Evolutionary conservation across 1,140 invertebrate species (phyloP), one percentile per base, ranked within the genome.

Genomic region (Cotesia chilonis): DNA sequence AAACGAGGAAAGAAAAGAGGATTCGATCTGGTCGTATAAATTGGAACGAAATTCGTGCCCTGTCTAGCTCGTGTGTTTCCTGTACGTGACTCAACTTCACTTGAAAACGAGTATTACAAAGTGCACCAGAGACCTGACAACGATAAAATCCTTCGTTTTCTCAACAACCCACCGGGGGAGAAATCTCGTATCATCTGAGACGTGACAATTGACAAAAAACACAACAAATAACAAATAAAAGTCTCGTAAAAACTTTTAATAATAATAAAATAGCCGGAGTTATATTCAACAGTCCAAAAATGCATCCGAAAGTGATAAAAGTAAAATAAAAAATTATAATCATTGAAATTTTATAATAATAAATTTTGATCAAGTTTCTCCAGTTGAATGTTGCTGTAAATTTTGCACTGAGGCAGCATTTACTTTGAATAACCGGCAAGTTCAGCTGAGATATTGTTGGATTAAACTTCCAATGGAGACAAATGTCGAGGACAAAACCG

Each of bases 21-120:
- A 59, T 71, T 71, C 60, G 70, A 71, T 71, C 63, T n/a, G 70
- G 9, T 54, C 51, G 47, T 65, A 66, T 71, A 71, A 71, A 71
- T 71, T 71, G 70, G 70, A 66, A 66, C 55, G 63, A 71, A 57
- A 71, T 55, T 66, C 61, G 52, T 71, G 52, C 47, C 10, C 38
- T 64, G 68, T 70, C 57, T 71, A 47, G 37, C 59, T 57, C 6
- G 47, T 54, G 60, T 64, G 20, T 35, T 20, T 52, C 2, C 6
- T 52, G 38, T 71, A 71, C 70, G 70, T 71, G 70, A 71, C 70
- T 71, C 61, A 65, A 65, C 47, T 66, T 66, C 51, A 66, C 35
- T 66, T 66, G 41, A 51, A 54, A 71, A 71, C 63, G 70, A 71
- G 63, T 71, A 55, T 68, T 68, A 51, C 66, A 7, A 20, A 59